Evolutionary conservation across 2,888 invertebrate species (phyloP).

Genomic region (Pseudococcus jackbeardsleyi): DNA sequence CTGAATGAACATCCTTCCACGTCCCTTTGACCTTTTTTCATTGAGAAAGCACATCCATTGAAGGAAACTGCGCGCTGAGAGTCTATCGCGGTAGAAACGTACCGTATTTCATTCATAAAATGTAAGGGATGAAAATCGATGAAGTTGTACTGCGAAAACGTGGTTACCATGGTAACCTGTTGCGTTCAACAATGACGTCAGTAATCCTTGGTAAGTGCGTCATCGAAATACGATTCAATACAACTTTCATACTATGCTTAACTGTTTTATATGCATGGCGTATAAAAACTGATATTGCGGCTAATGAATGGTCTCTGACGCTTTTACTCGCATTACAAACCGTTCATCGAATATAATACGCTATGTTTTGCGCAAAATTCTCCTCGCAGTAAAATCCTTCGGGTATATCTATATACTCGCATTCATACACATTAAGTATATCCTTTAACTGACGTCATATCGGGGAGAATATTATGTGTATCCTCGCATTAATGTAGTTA

Average conservation of each 20-base stretch:
- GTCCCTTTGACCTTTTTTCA: constrained; percentile 58
- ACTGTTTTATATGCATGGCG: constrained; percentile 36
- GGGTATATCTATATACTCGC: background rate
- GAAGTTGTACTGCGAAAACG: constrained; percentile 46
- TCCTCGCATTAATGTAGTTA: background rate
- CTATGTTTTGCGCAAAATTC: constrained; percentile 9
- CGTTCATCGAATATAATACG: background rate
- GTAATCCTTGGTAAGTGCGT: constrained; percentile 56
- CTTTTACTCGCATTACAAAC: constrained; percentile 13
- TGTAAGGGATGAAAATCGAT: constrained; percentile 62
- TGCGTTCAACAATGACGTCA: constrained; percentile 61
- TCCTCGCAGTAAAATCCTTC: background rate
- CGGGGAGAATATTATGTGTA: constrained; percentile 1
- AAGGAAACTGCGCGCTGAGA: constrained; percentile 40
- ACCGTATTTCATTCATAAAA: constrained; percentile 61
- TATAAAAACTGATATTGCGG: constrained; percentile 36
- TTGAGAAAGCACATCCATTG: constrained; percentile 27
- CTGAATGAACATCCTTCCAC: constrained; percentile 43
- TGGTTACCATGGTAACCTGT: constrained; percentile 64
- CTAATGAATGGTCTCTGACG: constrained; percentile 52
- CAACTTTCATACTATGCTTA: background rate
- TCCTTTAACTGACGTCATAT: constrained; percentile 12
- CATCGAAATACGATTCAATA: constrained; percentile 42
- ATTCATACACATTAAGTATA: background rate
- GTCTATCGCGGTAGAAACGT: constrained; percentile 40